Evolutionary conservation across 2,888 invertebrate genomes (phyloP).

Genomic region (Macaria notata): DNA sequence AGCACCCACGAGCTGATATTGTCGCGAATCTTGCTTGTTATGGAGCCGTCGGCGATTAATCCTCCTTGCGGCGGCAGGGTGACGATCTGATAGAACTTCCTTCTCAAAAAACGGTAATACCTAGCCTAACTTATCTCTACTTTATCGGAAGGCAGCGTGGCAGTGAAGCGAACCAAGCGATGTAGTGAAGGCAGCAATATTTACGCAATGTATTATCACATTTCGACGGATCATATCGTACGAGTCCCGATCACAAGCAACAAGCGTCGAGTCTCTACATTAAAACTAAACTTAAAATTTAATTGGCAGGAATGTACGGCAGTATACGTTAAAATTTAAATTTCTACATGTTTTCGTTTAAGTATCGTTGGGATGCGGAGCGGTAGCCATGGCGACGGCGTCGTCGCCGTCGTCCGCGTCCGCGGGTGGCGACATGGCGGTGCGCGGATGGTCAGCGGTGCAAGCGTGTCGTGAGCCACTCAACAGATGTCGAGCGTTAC

Average conservation of each 20-base stretch:
- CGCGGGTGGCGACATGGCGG: constrained; percentile 58
- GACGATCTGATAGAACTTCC: constrained; percentile 42
- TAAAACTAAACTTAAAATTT: constrained; percentile 49
- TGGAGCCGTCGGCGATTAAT: constrained; percentile 43
- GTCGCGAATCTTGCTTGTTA: constrained; percentile 73
- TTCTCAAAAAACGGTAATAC: constrained; percentile 40
- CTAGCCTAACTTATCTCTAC: constrained; percentile 50
- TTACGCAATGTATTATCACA: constrained; percentile 19
- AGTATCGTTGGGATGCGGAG: constrained; percentile 51
- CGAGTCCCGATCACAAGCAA: constrained; percentile 54
- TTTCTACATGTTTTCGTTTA: constrained; percentile 52
- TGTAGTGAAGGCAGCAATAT: constrained; percentile 57
- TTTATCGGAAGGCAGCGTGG: constrained; percentile 57
- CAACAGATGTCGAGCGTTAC: constrained; percentile 77
- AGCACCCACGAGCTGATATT: constrained; percentile 77
- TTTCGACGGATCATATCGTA: constrained; percentile 44
- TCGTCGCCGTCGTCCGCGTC: constrained; percentile 41
- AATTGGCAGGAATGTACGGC: constrained; percentile 59
- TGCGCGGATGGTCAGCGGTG: constrained; percentile 68
- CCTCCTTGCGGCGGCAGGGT: constrained; percentile 39
- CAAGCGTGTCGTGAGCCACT: constrained; percentile 70
- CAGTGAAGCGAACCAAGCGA: constrained; percentile 64
- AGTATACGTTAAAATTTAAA: constrained; percentile 48
- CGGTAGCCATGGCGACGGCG: constrained; percentile 53
- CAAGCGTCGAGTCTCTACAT: constrained; percentile 60